Base-by-base conservation (phyloP, 2,888 invertebrate genomes). In the Drosophila ezoana region DNA sequence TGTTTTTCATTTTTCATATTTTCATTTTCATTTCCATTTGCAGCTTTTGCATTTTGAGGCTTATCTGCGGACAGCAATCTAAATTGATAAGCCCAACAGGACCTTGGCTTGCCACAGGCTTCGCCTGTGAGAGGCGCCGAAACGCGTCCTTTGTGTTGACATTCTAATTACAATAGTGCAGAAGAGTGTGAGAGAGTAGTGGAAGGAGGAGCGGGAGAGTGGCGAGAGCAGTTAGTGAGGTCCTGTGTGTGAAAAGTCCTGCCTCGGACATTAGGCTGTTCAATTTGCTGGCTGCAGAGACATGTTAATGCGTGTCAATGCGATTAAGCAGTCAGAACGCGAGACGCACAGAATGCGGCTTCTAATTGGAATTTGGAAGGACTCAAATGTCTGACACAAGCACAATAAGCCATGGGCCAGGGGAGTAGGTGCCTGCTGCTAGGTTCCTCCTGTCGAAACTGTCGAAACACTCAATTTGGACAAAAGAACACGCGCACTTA, bases 251-350 rank as follows among this genome's bases (percentile, higher is more conserved):
- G 13, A 16, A 3, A 23, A 14, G 45, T 61, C 9, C 18, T 28
- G 23, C 23, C 20, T 18, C 40, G 47, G 40, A 54, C 79, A 79
- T 67, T 79, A 58, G 62, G 69, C 79, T 62, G 79, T 78, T 79
- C 61, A 78, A 76, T 63, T 58, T 60, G 43, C 67, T 20, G 38
- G 6, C 58, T 59, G 57, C 63, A 61, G 81, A 78, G 81, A 84
- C 85, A 87, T 66, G 81, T 77, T 87, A 89, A 89, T 87, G 81
- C 89, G 67, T 73, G 64, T 78, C 78, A 70, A 78, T 64, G 68
- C 56, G 82, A 84, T 89, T 84, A 89, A 68, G 87, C 78, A 80
- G 84, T 82, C 89, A 74, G 62, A 54, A 35, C 62, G 75, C 69
- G 61, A 61, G 41, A 49, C 20, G 32, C 51, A 44, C 23, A 33